Evolutionary conservation across 2,797 vertebrate species (phyloP), one percentile per base, ranked within the genome.

Genomic region (Chelonia mydas): DNA sequence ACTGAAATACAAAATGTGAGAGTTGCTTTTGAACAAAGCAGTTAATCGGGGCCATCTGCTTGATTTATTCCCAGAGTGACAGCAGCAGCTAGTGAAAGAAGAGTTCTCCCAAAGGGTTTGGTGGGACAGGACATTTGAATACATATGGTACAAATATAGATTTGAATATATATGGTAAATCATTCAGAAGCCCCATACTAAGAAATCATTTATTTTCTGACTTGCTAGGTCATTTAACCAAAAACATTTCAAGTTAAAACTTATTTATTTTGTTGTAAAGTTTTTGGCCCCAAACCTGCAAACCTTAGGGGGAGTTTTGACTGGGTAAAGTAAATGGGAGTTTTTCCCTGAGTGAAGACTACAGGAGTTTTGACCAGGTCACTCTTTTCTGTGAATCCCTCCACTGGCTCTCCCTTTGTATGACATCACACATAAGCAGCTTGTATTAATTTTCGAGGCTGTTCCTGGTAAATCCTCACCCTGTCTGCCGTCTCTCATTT

Each of bases 41-140:
- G 2, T 94, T 94, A 0, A 68, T 11, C 61, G 47, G 23, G 81
- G 50, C 11, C 25, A 45, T 84, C 87, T 95, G 37, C 19, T 80
- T 47, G 41, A 17, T 65, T 82, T 92, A 78, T 59, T 49, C 6
- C 19, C 54, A 54, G 81, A 83, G 87, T 59, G 33, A 53, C 0
- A 5, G 2, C 17, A 87, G 45, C 1, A 88, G 89, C 31, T 74
- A 65, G 51, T n/a, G 11, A 5, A 23, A 51, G 15, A 80, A 91
- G 54, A 68, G 28, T 95, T 94, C 82, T 89, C 57, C 61, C 88
- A 92, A 92, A 83, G 86, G 4, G 21, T 59, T 65, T 81, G 41
- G 53, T 84, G 91, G 47, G 31, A 21, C 45, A 17, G n/a, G 28
- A 28, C 31, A 33, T 61, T 31, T 61, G 59, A 15, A 31, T 31